Percentiles rank a stretch among this genome's conserved stretches.
Conservation (phyloP, 2,797 vertebrate species). For the Lepilemur septentrionalis region DNA sequence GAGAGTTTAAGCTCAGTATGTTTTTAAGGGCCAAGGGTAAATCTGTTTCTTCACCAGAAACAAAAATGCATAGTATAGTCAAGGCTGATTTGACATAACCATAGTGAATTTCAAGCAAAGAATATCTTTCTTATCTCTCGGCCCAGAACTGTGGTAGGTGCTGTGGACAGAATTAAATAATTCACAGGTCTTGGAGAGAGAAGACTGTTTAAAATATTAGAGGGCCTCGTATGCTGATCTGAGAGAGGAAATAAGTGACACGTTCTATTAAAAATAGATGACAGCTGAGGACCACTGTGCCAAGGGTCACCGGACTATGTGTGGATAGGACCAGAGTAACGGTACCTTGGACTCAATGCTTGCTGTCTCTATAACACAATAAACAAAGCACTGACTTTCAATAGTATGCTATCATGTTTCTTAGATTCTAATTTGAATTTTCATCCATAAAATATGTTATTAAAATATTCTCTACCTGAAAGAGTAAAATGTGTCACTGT, state of each 20-base stretch:
- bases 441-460: not conserved
- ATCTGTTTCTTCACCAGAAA: not conserved
- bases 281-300: not conserved
- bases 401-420: not conserved
- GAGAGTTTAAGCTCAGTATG: not conserved
- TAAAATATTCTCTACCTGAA: not conserved
- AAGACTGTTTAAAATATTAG: not conserved
- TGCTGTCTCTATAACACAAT: not conserved
- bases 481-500: not conserved
- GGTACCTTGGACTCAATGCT: not conserved
- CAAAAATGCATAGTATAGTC: not conserved
- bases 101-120: not conserved
- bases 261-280: not conserved
- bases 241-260: not conserved
- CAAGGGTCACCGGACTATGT: not conserved
- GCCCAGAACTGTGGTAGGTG: not conserved
- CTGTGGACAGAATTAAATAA: not conserved
- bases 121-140: not conserved
- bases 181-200: not conserved
- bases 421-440: constrained; percentile 1
- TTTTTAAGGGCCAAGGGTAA: not conserved
- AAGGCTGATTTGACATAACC: not conserved
- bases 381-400: not conserved
- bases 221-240: not conserved
- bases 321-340: not conserved